Percentiles rank a stretch among this genome's conserved stretches.
Evolutionary conservation across 1,140 invertebrate species (phyloP).

Genomic region (Amyelois transitella): DNA sequence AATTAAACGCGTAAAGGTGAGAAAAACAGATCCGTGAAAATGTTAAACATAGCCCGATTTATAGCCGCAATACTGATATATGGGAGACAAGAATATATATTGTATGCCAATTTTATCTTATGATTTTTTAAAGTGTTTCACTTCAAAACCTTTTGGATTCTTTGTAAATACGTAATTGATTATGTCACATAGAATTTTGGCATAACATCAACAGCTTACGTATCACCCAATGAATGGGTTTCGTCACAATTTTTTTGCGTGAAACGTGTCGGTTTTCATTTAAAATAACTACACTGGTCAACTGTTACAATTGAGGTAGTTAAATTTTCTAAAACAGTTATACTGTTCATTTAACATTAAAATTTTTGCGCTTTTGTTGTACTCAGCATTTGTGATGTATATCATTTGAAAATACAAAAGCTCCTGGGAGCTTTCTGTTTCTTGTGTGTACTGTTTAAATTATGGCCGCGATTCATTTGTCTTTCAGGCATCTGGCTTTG

Average conservation of each 20-base stretch:
- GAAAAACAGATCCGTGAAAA: no score
- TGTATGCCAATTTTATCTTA: background rate
- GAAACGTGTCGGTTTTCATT: background rate
- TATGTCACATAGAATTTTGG: background rate
- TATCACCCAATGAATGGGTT: background rate
- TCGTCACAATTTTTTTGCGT: background rate
- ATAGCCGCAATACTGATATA: no score
- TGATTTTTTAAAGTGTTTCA: background rate
- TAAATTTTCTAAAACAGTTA: background rate
- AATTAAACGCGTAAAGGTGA: no score
- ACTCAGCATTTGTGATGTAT: background rate
- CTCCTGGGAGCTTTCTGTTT: background rate
- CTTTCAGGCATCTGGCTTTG: conserved; percentile 1
- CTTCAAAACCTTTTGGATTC: no score
- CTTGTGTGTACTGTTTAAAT: conserved; percentile 8
- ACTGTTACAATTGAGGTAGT: background rate
- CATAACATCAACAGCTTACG: background rate
- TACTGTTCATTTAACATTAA: background rate
- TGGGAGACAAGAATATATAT: no score
- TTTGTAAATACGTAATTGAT: no score
- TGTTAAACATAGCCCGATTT: no score
- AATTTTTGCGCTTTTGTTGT: background rate
- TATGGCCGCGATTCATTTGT: conserved; percentile 12
- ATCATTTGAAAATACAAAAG: background rate
- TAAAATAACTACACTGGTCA: background rate